A percentile compares a stretch with the other conserved stretches of the same genome.
phyloP scores from a whole-genome alignment of 2,888 invertebrate species.

The Druceiella hillmani region DNA sequence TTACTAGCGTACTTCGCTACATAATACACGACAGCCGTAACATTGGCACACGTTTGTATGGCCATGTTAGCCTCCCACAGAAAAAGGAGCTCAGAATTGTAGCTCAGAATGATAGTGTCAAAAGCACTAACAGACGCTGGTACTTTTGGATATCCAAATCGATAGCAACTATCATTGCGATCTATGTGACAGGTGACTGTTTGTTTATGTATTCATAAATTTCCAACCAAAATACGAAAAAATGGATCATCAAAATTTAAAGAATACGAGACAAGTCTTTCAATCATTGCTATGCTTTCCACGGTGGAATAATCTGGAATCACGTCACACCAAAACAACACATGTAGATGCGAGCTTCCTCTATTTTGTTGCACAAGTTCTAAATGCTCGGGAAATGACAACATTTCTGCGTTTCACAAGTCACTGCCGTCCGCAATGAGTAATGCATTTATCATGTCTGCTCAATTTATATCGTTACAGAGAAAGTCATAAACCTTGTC shows the following conservation, averaged over 20 bases:
- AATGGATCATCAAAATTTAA: too few relatives aligned
- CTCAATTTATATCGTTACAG: too few relatives aligned
- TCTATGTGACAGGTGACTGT: not conserved
- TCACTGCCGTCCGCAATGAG: too few relatives aligned
- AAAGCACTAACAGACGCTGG: not conserved
- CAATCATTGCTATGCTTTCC: not conserved
- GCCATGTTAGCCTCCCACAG: not conserved
- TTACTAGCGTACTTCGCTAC: not conserved
- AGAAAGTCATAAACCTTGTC: too few relatives aligned
- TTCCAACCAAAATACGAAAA: too few relatives aligned
- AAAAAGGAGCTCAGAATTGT: not conserved
- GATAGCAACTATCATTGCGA: not conserved
- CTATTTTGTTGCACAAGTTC: too few relatives aligned
- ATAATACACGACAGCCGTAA: not conserved
- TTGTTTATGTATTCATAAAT: not conserved
- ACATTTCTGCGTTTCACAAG: too few relatives aligned
- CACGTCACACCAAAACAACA: not conserved
- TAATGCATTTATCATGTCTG: too few relatives aligned
- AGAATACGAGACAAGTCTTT: too few relatives aligned
- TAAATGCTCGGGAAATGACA: too few relatives aligned
- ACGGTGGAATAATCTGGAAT: not conserved
- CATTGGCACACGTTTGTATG: not conserved
- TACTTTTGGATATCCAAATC: not conserved
- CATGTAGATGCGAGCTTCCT: not conserved
- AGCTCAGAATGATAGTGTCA: not conserved